These are phyloP conservation scores for Colletes gigas DNA, from an alignment of 1,140 invertebrate species.

Conservation along the genomic window DNA sequence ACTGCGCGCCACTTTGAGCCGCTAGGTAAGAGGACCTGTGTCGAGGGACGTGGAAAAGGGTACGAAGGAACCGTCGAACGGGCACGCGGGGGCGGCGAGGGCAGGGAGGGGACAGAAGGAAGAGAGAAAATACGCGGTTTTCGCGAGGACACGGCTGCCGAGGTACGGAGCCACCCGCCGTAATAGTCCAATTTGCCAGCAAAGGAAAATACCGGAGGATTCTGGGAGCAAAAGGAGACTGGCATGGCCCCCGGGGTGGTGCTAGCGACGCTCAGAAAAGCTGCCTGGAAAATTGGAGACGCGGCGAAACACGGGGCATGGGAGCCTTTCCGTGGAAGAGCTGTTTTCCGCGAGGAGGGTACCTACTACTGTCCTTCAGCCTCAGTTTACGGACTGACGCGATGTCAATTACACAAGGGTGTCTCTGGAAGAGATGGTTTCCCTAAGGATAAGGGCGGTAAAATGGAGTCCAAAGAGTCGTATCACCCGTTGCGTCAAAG, in stretches of 20 bases:
- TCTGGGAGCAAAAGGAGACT: conserved; percentile 63
- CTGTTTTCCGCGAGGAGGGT: conserved; percentile 32
- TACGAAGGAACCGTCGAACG: conserved; percentile 3
- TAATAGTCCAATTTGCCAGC: conserved; percentile 77
- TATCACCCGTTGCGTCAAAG: not conserved
- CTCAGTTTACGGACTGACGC: conserved; percentile 20
- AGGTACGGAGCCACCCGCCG: conserved; percentile 61
- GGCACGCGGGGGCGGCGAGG: not conserved
- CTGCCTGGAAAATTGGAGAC: conserved; percentile 71
- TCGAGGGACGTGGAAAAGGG: conserved; percentile 26
- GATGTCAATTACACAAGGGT: conserved; percentile 33
- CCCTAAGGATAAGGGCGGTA: not conserved
- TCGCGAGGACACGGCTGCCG: conserved; percentile 56
- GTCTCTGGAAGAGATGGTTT: not conserved
- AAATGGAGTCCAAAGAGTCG: not conserved
- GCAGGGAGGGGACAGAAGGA: not conserved
- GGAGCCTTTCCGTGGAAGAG: conserved; percentile 2
- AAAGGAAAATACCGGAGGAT: conserved; percentile 75
- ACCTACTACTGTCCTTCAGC: conserved; percentile 16
- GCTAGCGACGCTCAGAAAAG: conserved; percentile 40
- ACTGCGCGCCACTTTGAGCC: conserved; percentile 64
- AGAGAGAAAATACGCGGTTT: conserved; percentile 56
- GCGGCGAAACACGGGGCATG: conserved; percentile 64
- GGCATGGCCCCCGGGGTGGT: conserved; percentile 35
- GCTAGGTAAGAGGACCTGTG: conserved; percentile 33